Evolutionary conservation across 2,888 invertebrate genomes (phyloP), one percentile per base, ranked within the genome.

Genomic region (Rhagonycha lutea): DNA sequence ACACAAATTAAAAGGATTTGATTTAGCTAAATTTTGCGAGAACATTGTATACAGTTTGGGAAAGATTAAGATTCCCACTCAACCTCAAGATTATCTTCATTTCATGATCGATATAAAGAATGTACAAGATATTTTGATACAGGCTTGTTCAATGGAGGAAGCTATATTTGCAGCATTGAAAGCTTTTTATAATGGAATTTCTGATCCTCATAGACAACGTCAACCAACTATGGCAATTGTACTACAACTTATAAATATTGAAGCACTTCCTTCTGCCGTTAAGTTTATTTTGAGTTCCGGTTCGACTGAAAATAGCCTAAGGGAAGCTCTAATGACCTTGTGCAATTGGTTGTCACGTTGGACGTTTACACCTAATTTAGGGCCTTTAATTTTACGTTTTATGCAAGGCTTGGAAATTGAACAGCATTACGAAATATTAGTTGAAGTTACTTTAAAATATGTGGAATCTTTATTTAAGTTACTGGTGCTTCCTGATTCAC

Each of bases 311-410:
- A 88, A 89, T 0, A 91, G 91, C 47, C 88, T 94, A 9, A 89
- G 91, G 14, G 90, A 91, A 69, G 92, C 93, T 0, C 88, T 95
- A 3, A 89, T 89, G 18, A 90, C 92, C 68, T 87, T 95, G 0
- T 94, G 93, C 82, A 88, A 88, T n/a, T 95, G 94, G 94, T 85
- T 94, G 73, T 89, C 90, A 0, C 89, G 89, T 72, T 92, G 92
- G 89, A 90, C 90, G 24, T 90, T 90, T 77, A 92, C 92, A 0
- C 90, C 92, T 3, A 90, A 91, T 67, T 88, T 95, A 0, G 91
- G 92, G 26, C 89, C 90, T 10, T 92, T 94, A 91, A 91, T 94
- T 1, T 87, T 92, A 82, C 90, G 92, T 3, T 92, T 93, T 79
- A 91, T 95, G 82, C 90, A 89, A 80, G 92, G 91, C 0, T 86